Evolutionary conservation across 2,888 invertebrate genomes (phyloP).

Genomic region (Dioctria linearis): DNA sequence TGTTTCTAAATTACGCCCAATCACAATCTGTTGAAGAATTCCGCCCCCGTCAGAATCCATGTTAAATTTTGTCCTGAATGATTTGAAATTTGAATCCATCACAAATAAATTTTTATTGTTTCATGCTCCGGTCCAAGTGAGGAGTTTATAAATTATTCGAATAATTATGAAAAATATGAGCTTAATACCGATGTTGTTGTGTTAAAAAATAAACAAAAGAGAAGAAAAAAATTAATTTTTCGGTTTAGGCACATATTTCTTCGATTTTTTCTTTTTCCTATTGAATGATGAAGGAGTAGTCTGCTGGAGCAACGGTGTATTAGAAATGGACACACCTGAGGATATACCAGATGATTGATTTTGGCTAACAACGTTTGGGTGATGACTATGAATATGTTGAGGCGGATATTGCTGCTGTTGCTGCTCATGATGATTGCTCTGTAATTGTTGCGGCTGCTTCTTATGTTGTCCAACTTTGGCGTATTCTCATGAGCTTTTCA

Average conservation of each 20-base stretch:
- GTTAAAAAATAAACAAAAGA: not conserved
- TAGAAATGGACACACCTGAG: slow-evolving; percentile 5
- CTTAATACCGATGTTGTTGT: not conserved
- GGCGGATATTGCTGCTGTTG: slow-evolving; percentile 37
- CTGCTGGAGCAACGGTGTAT: slow-evolving; percentile 22
- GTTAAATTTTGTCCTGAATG: not conserved
- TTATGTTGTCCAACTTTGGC: slow-evolving; percentile 64
- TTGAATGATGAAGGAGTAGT: slow-evolving; percentile 46
- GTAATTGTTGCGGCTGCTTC: slow-evolving; percentile 48
- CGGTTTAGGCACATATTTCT: slow-evolving; percentile 60
- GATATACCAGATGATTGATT: not conserved
- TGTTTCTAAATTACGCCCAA: slow-evolving; percentile 12
- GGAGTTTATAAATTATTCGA: too few species aligned
- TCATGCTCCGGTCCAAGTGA: too few species aligned
- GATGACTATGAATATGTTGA: slow-evolving; percentile 42
- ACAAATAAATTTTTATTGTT: not conserved
- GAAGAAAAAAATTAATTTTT: slow-evolving; percentile 54
- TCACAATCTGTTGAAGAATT: not conserved
- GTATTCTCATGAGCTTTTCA: slow-evolving; percentile 72
- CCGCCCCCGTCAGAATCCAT: not conserved
- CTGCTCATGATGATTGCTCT: slow-evolving; percentile 31
- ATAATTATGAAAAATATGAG: too few species aligned
- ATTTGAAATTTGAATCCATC: not conserved
- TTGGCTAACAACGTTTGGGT: slow-evolving; percentile 23
- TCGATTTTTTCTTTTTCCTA: slow-evolving; percentile 58